These are phyloP conservation scores for Apaloderma vittatum DNA, from an alignment of 2,113 vertebrate species.

Conservation along the genomic window DNA sequence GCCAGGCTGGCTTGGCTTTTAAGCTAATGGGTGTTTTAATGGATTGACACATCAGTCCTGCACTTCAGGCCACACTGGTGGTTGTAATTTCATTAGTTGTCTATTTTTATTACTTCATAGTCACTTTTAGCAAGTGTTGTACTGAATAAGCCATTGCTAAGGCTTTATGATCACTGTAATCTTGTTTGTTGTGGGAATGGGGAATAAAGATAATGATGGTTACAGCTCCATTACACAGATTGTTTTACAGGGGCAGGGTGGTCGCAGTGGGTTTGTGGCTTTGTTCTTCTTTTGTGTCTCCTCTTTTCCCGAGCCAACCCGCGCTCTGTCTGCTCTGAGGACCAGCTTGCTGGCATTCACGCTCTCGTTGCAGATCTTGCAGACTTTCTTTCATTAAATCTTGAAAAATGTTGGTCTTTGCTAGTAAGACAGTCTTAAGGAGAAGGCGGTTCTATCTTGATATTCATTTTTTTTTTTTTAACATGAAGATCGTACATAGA, in stretches of 20 bases:
- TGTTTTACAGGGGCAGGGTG: not conserved
- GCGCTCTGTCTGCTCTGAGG: not conserved
- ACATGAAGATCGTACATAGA: too few species aligned
- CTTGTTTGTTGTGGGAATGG: not conserved
- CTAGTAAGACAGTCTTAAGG: not conserved
- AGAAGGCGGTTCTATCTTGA: not conserved
- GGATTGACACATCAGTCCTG: not conserved
- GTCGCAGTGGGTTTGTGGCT: not conserved
- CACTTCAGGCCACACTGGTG: not conserved
- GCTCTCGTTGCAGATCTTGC: not conserved
- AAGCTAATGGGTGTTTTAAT: not conserved
- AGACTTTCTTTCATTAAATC: not conserved
- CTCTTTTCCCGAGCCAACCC: not conserved
- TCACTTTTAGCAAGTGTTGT: not conserved
- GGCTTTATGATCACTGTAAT: not conserved
- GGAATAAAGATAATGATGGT: not conserved
- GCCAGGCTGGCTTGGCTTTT: not conserved
- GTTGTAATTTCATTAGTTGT: not conserved
- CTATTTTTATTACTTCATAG: not conserved
- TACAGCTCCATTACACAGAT: not conserved
- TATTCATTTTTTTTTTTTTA: not conserved
- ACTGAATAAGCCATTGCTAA: not conserved
- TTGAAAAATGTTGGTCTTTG: not conserved
- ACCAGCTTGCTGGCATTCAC: rapidly evolving
- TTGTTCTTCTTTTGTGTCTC: not conserved